These are phyloP conservation scores for Nephrocerus scutellatus DNA, from an alignment of 2,888 invertebrate species.

Conservation along the genomic window DNA sequence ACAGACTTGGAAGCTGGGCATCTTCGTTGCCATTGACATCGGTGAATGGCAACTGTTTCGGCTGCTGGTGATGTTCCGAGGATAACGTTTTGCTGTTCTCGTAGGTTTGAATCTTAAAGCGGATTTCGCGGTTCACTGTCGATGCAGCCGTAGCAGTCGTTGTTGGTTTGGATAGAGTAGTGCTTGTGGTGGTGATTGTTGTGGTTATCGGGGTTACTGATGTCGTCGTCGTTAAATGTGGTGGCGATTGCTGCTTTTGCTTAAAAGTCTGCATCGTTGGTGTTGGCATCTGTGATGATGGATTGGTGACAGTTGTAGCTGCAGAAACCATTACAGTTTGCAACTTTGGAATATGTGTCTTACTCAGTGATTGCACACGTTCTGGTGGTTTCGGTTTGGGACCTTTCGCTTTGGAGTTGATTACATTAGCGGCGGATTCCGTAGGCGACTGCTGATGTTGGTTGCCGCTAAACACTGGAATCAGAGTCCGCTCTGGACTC, in stretches of 20 bases:
- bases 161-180: constrained; percentile 25
- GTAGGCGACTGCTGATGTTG: no score
- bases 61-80: no score
- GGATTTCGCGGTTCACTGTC: constrained; percentile 36
- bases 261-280: constrained; percentile 43
- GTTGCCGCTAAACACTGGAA: constrained; percentile 32
- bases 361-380: constrained; percentile 41
- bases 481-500: constrained; percentile 37
- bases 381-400: constrained; percentile 46
- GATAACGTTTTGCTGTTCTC: constrained; percentile 38
- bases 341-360: constrained; percentile 43
- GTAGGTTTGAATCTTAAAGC: constrained; percentile 45
- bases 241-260: no score
- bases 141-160: constrained; percentile 29
- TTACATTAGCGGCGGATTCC: constrained; percentile 4
- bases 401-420: constrained; percentile 29
- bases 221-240: constrained; percentile 1
- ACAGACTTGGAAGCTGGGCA: constrained; percentile 57
- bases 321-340: constrained; percentile 23
- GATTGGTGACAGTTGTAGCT: constrained; percentile 9
- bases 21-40: constrained; percentile 44
- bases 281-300: constrained; percentile 27
- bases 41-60: constrained; percentile 21
- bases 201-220: constrained; percentile 4
- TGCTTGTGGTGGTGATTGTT: constrained; percentile 8